Conservation (phyloP, 2,797 vertebrate species). For the Mastacembelus armatus region DNA sequence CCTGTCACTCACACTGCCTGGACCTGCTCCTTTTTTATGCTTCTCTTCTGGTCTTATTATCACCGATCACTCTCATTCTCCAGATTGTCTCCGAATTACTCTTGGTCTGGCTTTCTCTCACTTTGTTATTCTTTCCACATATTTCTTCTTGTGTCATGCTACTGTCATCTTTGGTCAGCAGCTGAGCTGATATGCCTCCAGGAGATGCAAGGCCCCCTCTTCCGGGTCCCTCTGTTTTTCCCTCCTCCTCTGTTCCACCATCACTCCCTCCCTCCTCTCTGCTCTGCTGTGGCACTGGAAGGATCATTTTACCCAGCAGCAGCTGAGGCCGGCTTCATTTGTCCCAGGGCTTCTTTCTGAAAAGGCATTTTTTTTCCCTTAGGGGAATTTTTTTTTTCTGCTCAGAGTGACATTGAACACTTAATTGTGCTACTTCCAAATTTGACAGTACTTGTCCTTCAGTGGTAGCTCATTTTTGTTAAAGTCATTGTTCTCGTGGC, state of each 20-base stretch:
- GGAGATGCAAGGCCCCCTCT: conserved; percentile 43
- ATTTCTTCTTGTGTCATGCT: conserved; percentile 52
- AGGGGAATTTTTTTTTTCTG: conserved; percentile 70
- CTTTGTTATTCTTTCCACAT: conserved; percentile 46
- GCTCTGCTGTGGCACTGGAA: conserved; percentile 67
- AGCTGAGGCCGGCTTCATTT: conserved; percentile 80
- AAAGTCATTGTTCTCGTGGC: conserved; percentile 69
- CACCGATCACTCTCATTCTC: conserved; percentile 11
- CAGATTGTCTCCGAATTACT: conserved; percentile 12
- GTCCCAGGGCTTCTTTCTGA: conserved; percentile 76
- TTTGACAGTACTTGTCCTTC: conserved; percentile 72
- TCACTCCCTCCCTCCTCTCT: conserved; percentile 56
- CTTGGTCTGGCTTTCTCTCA: conserved; percentile 15
- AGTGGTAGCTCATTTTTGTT: conserved; percentile 69
- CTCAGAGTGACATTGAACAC: conserved; percentile 75
- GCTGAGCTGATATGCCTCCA: conserved; percentile 77
- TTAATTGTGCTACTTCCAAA: conserved; percentile 77
- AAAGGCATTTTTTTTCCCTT: conserved; percentile 78
- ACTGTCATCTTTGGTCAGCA: conserved; percentile 74
- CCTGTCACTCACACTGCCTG: conserved; percentile 71
- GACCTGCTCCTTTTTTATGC: conserved; percentile 26
- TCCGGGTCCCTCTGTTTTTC: conserved; percentile 36
- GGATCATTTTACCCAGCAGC: conserved; percentile 79
- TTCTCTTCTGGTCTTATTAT: conserved; percentile 33
- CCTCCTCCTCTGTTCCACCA: conserved; percentile 36